Conservation (phyloP, 2,888 invertebrate species). For the Therioaphis trifolii region DNA sequence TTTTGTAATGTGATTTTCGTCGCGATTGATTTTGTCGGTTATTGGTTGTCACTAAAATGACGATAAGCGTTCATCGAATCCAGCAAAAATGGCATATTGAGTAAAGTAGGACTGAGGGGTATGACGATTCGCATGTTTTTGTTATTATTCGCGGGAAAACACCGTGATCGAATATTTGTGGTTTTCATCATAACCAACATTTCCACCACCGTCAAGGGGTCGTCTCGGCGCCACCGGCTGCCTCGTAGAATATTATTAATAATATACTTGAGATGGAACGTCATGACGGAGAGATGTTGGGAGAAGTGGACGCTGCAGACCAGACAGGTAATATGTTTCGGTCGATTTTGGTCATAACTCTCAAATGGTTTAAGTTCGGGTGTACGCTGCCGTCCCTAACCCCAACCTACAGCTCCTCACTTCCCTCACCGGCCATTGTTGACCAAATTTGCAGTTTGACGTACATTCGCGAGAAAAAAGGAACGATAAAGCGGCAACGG, state of each 20-base stretch:
- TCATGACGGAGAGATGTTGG: background rate
- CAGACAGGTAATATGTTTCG: slow-evolving; percentile 32
- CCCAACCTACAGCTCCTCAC: background rate
- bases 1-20: background rate
- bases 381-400: background rate
- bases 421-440: background rate
- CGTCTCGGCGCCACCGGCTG: slow-evolving; percentile 1
- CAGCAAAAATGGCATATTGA: too few relatives aligned
- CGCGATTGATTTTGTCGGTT: background rate
- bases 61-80: too few relatives aligned
- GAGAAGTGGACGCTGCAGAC: background rate
- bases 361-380: slow-evolving; percentile 20
- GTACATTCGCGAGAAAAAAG: background rate
- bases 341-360: slow-evolving; percentile 45
- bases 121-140: background rate
- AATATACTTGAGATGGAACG: slow-evolving; percentile 38
- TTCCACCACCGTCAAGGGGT: slow-evolving; percentile 30
- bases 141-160: background rate
- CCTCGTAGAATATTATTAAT: slow-evolving; percentile 22
- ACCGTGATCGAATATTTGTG: background rate
- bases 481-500: slow-evolving; percentile 19
- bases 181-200: slow-evolving; percentile 28
- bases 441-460: background rate
- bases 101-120: too few relatives aligned
- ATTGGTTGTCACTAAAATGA: too few relatives aligned